Percentiles rank a stretch among this genome's conserved stretches.
Evolutionary conservation across 1,140 invertebrate genomes (phyloP).

Genomic region (Neodiprion lecontei): DNA sequence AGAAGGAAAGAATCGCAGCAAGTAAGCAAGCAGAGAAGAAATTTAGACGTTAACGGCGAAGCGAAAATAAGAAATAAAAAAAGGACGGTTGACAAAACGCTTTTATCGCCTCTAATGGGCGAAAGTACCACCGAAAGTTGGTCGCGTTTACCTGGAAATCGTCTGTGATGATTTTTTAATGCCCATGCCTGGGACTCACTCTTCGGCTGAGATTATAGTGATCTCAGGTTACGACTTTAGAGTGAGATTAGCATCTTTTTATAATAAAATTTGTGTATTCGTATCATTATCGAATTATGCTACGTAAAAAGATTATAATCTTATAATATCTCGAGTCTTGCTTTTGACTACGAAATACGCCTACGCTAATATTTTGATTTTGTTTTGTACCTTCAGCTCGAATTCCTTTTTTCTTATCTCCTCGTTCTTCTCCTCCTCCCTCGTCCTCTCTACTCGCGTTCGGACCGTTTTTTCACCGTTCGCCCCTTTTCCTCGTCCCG

Average conservation of each 20-base stretch:
- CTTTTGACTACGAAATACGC: constrained; percentile 46
- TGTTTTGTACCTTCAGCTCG: constrained; percentile 20
- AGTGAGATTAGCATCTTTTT: constrained; percentile 57
- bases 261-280: constrained; percentile 51
- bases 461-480: constrained; percentile 4
- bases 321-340: constrained; percentile 30
- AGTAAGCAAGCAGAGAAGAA: too few relatives aligned
- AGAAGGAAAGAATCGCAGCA: too few relatives aligned
- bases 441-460: too few relatives aligned
- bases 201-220: constrained; percentile 52
- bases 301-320: constrained; percentile 54
- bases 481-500: neutral
- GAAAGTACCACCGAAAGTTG: neutral
- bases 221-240: constrained; percentile 53
- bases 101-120: neutral
- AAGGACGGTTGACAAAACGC: neutral
- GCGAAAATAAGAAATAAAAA: neutral
- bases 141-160: constrained; percentile 30
- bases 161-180: constrained; percentile 55
- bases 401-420: too few relatives aligned
- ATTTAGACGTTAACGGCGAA: too few relatives aligned
- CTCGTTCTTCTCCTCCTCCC: neutral
- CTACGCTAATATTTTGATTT: constrained; percentile 31
- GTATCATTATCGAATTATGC: constrained; percentile 61
- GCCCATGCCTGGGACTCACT: constrained; percentile 45